Conservation (phyloP, 1,140 invertebrate species). For the Drosophila lini region DNA sequence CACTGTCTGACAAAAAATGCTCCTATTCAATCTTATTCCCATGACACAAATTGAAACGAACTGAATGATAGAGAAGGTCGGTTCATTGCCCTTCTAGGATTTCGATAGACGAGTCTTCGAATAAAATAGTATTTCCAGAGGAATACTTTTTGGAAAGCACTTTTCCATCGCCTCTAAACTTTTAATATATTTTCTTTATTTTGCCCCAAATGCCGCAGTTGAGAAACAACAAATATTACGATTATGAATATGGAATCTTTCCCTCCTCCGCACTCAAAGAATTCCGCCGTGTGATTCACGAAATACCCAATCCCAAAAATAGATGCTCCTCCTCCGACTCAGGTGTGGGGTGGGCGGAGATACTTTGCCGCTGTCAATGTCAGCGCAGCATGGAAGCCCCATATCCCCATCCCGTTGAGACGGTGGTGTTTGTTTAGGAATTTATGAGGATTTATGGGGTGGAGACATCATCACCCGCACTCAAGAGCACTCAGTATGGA, state of each 20-base stretch:
- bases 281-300: constrained; percentile 62
- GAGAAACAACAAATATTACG: constrained; percentile 20
- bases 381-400: constrained; percentile 61
- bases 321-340: constrained; percentile 36
- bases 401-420: constrained; percentile 4
- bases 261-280: constrained; percentile 40
- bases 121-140: constrained; percentile 7
- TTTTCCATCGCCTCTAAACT: not conserved
- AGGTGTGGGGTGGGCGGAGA: constrained; percentile 46
- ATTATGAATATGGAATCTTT: constrained; percentile 37
- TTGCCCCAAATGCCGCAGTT: constrained; percentile 7
- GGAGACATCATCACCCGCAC: constrained; percentile 49
- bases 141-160: constrained; percentile 7
- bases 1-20: constrained; percentile 9
- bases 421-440: constrained; percentile 46
- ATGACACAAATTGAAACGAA: constrained; percentile 25
- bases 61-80: constrained; percentile 23
- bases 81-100: constrained; percentile 28
- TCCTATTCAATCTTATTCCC: constrained; percentile 9
- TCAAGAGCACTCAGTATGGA: constrained; percentile 2
- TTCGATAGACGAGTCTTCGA: not conserved
- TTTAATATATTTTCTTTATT: constrained; percentile 11
- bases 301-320: constrained; percentile 51
- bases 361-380: constrained; percentile 65
- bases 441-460: constrained; percentile 46